phyloP scores from a whole-genome alignment of 2,113 vertebrate species.

The Notothenia rossii region DNA sequence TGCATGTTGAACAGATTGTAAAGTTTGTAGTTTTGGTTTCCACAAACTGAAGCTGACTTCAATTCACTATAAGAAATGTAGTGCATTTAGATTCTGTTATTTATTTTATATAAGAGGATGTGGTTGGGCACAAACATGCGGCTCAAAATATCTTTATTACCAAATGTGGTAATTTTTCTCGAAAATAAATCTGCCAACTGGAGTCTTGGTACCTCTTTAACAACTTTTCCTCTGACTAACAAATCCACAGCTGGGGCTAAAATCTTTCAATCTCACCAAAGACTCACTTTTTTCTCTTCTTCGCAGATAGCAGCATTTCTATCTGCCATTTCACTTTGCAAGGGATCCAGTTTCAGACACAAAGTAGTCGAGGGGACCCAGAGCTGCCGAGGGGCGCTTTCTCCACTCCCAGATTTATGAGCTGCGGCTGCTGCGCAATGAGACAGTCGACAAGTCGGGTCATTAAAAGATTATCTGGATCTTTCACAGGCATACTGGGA shows the following conservation, averaged over 20 bases:
- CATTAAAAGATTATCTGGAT: conserved; percentile 75
- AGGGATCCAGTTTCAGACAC: conserved; percentile 44
- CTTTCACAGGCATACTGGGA: conserved; percentile 56
- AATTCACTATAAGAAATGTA: neutral
- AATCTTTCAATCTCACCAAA: neutral
- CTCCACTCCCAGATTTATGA: conserved; percentile 64
- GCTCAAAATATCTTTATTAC: neutral
- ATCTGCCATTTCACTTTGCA: conserved; percentile 37
- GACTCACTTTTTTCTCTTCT: neutral
- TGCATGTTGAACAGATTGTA: neutral
- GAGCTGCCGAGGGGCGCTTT: conserved; percentile 35
- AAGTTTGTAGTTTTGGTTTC: neutral
- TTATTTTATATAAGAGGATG: neutral
- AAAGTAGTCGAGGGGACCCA: conserved; percentile 31
- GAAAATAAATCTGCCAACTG: neutral
- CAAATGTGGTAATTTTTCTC: neutral
- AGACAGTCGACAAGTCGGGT: conserved; percentile 59
- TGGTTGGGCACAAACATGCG: neutral
- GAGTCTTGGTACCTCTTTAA: neutral
- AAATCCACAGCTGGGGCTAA: neutral
- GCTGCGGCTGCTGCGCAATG: conserved; percentile 33
- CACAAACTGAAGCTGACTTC: neutral
- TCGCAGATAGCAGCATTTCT: conserved; percentile 1
- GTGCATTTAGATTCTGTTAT: no score
- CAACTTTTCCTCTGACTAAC: neutral